Base-by-base conservation (phyloP, 2,113 vertebrate species). In the Podocnemis expansa region DNA sequence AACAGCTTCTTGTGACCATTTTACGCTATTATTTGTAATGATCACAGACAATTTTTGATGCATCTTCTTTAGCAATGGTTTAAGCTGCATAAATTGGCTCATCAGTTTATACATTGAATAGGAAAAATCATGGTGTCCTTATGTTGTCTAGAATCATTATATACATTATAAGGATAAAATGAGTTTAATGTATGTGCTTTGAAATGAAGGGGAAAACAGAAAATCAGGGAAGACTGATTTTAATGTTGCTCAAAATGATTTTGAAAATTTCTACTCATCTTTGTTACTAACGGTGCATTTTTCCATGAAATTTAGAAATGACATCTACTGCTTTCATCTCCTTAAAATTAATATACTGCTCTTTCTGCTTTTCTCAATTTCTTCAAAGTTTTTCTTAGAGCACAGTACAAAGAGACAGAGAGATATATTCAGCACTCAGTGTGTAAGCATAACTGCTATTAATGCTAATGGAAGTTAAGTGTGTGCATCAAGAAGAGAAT, bases 1-100 rank as follows among this genome's bases (percentile, higher is more conserved):
- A 98, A 97, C 98, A 97, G 97, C 97, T 98, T 97, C 97, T 97
- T 96, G 96, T 97, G 97, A 98, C 97, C 98, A 98, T 98, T 98
- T 97, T 94, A 97, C 94, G 96, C 97, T 97, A 97, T 98, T 98
- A 98, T 98, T 98, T 98, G 97, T 98, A 98, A 98, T 98, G 97
- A 98, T 98, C 97, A 97, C 96, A 97, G 98, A 96, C 97, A 97
- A 98, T 98, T 98, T 98, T 97, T 97, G 98, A 98, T 98, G 97
- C 97, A 97, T 98, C 97, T 98, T 98, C 96, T 98, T 98, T 98
- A 97, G 97, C 97, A 96, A 82, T 96, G 97, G 97, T 98, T 98
- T 98, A 98, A 98, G 97, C 98, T 97, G 95, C 97, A 97, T 97
- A 98, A 98, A 98, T 98, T 98, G 98, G 97, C 96, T 97, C 96